Evolutionary conservation across 2,797 vertebrate genomes (phyloP).

Genomic region (Monodelphis domestica): DNA sequence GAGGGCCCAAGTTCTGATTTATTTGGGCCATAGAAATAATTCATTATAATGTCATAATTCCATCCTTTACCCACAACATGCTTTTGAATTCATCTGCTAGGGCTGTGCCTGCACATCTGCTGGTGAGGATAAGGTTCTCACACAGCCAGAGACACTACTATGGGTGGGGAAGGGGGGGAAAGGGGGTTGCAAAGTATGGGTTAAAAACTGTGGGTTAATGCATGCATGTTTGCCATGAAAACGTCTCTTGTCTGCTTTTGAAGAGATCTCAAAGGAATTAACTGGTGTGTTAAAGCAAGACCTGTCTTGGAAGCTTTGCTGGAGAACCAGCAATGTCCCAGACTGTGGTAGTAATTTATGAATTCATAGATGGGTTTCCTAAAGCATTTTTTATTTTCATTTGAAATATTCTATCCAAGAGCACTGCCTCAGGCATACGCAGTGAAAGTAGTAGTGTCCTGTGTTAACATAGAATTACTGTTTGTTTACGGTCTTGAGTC

Average conservation of each 20-base stretch:
- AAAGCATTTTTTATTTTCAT: constrained; percentile 39
- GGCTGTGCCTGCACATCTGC: not conserved
- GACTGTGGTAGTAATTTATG: constrained; percentile 24
- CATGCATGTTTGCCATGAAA: constrained; percentile 6
- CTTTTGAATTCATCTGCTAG: not conserved
- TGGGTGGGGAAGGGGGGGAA: not conserved
- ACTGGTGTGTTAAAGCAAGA: not conserved
- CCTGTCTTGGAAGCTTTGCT: not conserved
- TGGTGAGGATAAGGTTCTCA: not conserved
- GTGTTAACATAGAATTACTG: constrained; percentile 71
- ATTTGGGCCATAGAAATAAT: not conserved
- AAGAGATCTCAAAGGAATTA: constrained; percentile 11
- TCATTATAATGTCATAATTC: not conserved
- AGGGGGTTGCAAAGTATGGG: not conserved
- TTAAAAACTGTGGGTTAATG: not conserved
- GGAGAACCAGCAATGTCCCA: not conserved
- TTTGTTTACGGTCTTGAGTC: constrained; percentile 74
- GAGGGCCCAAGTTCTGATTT: constrained; percentile 11
- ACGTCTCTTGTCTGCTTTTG: not conserved
- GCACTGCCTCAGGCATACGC: constrained; percentile 65
- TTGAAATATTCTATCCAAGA: constrained; percentile 60
- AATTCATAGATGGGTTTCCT: constrained; percentile 49
- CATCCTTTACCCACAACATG: fast-evolving
- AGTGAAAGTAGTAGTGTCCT: constrained; percentile 63
- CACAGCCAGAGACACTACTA: not conserved